phyloP scores from a whole-genome alignment of 1,140 invertebrate genomes.

The Ceratitis capitata region DNA sequence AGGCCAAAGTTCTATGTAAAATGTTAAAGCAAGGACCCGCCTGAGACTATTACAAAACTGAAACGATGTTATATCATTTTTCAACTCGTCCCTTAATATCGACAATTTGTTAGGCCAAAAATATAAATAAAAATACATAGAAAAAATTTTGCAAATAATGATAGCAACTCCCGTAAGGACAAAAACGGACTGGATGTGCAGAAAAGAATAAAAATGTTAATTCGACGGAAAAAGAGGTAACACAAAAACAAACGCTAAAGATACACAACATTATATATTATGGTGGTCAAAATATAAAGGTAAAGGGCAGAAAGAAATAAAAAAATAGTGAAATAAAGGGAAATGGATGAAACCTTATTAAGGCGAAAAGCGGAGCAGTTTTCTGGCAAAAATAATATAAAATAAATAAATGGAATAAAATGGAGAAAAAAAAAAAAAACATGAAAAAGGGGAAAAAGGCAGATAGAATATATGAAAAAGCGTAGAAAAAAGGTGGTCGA shows the following conservation, averaged over 20 bases:
- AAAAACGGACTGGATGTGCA: neutral
- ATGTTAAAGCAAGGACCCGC: no score
- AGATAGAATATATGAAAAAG: neutral
- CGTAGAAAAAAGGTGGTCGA: constrained; percentile 44
- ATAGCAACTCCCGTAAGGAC: neutral
- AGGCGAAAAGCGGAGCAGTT: neutral
- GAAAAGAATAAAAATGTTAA: neutral
- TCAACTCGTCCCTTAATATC: no score
- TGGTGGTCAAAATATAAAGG: neutral
- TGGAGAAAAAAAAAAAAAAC: neutral
- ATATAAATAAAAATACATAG: neutral
- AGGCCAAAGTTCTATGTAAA: no score
- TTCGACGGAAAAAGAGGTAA: neutral
- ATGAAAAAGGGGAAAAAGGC: no score
- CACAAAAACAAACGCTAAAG: neutral
- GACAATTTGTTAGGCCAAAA: no score
- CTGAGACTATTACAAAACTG: no score
- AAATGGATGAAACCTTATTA: neutral
- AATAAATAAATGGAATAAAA: neutral
- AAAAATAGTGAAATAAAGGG: neutral
- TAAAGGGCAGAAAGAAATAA: neutral
- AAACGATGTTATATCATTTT: no score
- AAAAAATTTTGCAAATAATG: constrained; percentile 7
- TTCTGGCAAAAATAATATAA: neutral
- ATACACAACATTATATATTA: no score